These are phyloP conservation scores for Hemiprocne comata DNA, from an alignment of 2,113 vertebrate genomes.

Conservation along the genomic window DNA sequence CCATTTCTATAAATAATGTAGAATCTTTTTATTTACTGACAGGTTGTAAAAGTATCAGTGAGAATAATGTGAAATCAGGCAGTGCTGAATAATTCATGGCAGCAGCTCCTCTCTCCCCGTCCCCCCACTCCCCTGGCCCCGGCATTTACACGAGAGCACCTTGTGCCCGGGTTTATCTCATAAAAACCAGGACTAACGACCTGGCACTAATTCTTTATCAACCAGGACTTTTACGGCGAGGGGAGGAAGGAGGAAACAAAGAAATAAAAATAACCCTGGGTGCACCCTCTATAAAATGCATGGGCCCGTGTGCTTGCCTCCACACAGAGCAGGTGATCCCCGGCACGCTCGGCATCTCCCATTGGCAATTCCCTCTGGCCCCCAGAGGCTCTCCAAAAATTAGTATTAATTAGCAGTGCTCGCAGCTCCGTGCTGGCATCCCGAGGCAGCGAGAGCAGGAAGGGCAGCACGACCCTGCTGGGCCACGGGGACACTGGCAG, in stretches of 20 bases:
- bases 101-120: not conserved
- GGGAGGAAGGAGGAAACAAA: conserved; percentile 22
- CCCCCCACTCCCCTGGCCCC: conserved; percentile 10
- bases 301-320: not conserved
- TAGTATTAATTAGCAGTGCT: not conserved
- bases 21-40: conserved; percentile 86
- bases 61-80: conserved; percentile 81
- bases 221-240: not conserved
- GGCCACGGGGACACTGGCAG: not conserved
- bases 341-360: not conserved
- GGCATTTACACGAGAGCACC: conserved; percentile 54
- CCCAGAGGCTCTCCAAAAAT: not conserved
- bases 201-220: conserved; percentile 71
- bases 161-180: conserved; percentile 43
- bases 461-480: not conserved
- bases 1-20: conserved; percentile 83
- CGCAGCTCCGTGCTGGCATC: not conserved
- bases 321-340: fast-evolving
- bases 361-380: not conserved
- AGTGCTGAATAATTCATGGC: conserved; percentile 77
- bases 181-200: conserved; percentile 63
- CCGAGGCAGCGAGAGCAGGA: fast-evolving
- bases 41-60: conserved; percentile 84
- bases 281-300: conserved; percentile 35
- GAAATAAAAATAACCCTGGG: conserved; percentile 51